Percentiles rank a stretch among this genome's conserved stretches.
Evolutionary conservation across 2,888 invertebrate genomes (phyloP).

Genomic region (Macrophya alboannulata): DNA sequence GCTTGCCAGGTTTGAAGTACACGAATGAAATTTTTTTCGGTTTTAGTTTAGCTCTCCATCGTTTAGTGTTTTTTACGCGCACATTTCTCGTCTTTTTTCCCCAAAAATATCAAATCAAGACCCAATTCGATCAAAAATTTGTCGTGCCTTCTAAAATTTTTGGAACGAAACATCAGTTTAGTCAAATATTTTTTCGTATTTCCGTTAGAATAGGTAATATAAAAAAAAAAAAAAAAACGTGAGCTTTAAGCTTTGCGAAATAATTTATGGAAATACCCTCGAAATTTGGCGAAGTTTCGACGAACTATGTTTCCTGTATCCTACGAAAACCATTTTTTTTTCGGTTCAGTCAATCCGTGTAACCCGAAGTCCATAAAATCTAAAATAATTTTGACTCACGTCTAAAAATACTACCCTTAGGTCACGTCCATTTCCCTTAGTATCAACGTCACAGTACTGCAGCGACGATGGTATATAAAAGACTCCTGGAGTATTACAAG

Average conservation of each 20-base stretch:
- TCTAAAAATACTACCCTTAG: background rate
- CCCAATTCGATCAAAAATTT: background rate
- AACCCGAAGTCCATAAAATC: background rate
- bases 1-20: background rate
- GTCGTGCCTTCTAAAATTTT: too few relatives aligned
- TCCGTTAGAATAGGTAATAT: too few relatives aligned
- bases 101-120: background rate
- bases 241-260: too few relatives aligned
- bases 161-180: too few relatives aligned
- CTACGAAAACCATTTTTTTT: too few relatives aligned
- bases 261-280: background rate
- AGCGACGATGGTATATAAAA: background rate
- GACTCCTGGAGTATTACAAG: constrained; percentile 7
- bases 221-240: too few relatives aligned
- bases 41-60: too few relatives aligned
- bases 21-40: background rate
- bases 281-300: too few relatives aligned
- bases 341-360: background rate
- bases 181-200: background rate
- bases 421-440: background rate
- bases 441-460: background rate
- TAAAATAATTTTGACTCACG: background rate
- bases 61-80: too few relatives aligned
- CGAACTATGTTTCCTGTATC: too few relatives aligned
- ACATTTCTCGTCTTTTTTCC: too few relatives aligned